Percentiles rank a stretch among this genome's conserved stretches.
These are phyloP conservation scores for Erebia epiphron DNA, from an alignment of 2,888 invertebrate genomes.

Conservation along the genomic window DNA sequence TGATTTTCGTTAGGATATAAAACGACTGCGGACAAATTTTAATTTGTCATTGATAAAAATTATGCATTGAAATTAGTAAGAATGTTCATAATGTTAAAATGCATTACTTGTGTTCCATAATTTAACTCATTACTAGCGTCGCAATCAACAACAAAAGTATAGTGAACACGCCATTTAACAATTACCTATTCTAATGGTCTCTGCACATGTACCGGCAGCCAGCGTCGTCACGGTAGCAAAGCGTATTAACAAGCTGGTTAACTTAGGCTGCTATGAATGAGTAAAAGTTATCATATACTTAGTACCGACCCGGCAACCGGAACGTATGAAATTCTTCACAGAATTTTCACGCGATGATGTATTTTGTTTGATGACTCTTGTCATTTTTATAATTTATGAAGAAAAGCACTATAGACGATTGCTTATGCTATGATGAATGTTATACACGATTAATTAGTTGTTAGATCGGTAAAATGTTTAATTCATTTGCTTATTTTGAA, in stretches of 20 bases:
- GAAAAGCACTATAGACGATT: conserved; percentile 20
- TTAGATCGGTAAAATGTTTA: neutral
- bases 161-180: conserved; percentile 62
- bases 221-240: neutral
- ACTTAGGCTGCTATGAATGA: no score
- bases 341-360: conserved; percentile 50
- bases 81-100: conserved; percentile 37
- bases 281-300: neutral
- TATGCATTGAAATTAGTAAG: neutral
- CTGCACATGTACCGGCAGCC: neutral
- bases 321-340: conserved; percentile 40
- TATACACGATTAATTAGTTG: neutral
- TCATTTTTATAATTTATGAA: conserved; percentile 42
- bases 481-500: neutral
- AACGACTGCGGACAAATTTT: neutral
- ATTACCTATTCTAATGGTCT: conserved; percentile 54
- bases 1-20: neutral
- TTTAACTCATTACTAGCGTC: conserved; percentile 39
- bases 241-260: neutral
- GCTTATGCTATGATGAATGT: neutral
- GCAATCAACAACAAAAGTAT: conserved; percentile 42
- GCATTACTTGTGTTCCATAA: conserved; percentile 34
- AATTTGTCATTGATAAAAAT: neutral
- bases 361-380: conserved; percentile 43
- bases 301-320: neutral